A percentile compares a stretch with the other conserved stretches of the same genome.
Evolutionary conservation across 2,113 vertebrate species (phyloP).

Genomic region (Anas platyrhynchos): DNA sequence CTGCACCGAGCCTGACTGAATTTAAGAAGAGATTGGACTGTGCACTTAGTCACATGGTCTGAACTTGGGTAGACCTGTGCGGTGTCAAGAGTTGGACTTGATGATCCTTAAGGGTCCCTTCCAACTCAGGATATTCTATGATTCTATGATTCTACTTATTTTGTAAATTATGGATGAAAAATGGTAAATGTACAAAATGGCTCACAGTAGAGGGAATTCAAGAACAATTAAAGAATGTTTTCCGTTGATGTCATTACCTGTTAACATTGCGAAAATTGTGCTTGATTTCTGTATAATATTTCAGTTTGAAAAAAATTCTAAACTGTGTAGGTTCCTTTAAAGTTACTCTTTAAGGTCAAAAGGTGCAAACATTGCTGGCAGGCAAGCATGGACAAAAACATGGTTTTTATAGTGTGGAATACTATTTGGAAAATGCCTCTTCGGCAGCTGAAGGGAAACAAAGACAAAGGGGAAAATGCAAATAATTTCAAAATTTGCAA

Average conservation of each 20-base stretch:
- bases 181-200: neutral
- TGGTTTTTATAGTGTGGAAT: neutral
- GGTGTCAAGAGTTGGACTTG: no score
- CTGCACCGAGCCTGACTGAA: no score
- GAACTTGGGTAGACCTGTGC: no score
- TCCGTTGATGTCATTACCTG: neutral
- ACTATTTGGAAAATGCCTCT: neutral
- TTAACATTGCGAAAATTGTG: neutral
- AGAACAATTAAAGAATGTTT: neutral
- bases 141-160: no score
- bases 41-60: no score
- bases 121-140: no score
- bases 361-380: neutral
- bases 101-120: no score
- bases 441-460: neutral
- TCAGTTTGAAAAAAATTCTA: neutral
- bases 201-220: neutral
- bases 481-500: neutral
- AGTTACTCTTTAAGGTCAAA: neutral
- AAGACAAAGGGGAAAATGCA: neutral
- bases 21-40: no score
- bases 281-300: neutral
- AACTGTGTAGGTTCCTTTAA: neutral
- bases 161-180: constrained; percentile 5
- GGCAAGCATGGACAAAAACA: neutral